Evolutionary conservation across 2,797 vertebrate species (phyloP), one percentile per base, ranked within the genome.

Genomic region (Myotis vivesi): DNA sequence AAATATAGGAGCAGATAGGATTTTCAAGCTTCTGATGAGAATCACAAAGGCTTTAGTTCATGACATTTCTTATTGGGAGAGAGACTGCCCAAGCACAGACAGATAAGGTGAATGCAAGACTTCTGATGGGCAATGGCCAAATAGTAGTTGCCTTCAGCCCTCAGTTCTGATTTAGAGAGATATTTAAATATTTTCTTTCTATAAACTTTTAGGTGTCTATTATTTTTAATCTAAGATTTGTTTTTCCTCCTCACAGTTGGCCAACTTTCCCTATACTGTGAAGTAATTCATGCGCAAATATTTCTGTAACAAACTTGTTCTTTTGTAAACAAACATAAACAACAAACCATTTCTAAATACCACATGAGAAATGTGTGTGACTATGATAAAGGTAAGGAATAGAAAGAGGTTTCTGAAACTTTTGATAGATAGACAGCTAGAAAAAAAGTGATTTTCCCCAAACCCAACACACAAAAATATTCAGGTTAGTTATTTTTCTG

Each of bases 251-350:
- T 89, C n/a, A 36, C 30, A 88, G 44, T 87, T 95, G 87, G 41
- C 51, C 69, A 94, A 82, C 15, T 81, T 81, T 91, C 36, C 94
- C 41, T 89, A 38, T 88, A 71, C 51, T 84, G 6, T 95, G 75
- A 97, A 71, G n/a, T 93, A 87, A 93, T 89, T 95, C 71, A 62
- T 89, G 83, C 92, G 59, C n/a, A 96, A 75, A 87, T 90, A 13
- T 93, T 96, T 96, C 69, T 89, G 3, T 82, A 75, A 68, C 66
- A 79, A 90, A 80, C 9, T 36, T 90, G 83, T 89, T 44, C 12
- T 80, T 94, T 88, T 77, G 6, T 88, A 36, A 55, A 81, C 62
- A 79, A 53, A 41, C 11, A 46, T 46, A 89, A 62, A 59, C 41
- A 49, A 20, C 3, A 73, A 86, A 38, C 49, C 49, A 23, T 41